These are phyloP conservation scores for Tupiocoris notatus DNA, from an alignment of 2,888 invertebrate species.

Conservation along the genomic window DNA sequence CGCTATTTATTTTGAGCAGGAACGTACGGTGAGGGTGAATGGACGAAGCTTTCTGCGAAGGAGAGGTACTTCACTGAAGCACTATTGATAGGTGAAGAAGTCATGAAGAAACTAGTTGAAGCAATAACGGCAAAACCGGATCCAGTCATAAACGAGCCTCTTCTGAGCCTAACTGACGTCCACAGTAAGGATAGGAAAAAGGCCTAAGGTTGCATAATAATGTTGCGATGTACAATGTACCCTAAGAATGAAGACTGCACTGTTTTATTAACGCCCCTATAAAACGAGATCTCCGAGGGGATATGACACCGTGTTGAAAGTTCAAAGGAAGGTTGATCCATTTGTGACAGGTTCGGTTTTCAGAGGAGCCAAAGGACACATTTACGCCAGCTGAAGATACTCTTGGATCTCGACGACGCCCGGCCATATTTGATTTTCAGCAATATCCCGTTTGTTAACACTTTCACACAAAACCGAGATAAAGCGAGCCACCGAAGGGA, in stretches of 20 bases:
- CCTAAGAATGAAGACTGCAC: no score
- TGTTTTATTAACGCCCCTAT: no score
- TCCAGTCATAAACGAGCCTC: constrained; percentile 15
- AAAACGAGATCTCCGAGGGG: no score
- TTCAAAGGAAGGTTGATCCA: background rate
- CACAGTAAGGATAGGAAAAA: constrained; percentile 18
- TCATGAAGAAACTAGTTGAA: constrained; percentile 32
- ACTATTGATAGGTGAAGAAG: constrained; percentile 12
- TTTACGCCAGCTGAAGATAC: background rate
- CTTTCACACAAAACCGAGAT: constrained; percentile 25
- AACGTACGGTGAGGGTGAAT: constrained; percentile 24
- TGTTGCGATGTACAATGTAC: no score
- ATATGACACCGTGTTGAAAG: background rate
- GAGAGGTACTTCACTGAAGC: constrained; percentile 30
- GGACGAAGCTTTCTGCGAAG: constrained; percentile 19
- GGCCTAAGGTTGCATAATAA: no score
- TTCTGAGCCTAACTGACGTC: constrained; percentile 21
- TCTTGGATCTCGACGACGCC: background rate
- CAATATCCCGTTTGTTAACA: constrained; percentile 40
- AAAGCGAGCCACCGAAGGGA: constrained; percentile 18
- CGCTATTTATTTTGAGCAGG: background rate
- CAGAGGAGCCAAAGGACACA: background rate
- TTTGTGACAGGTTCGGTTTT: background rate
- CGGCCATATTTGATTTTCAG: constrained; percentile 39
- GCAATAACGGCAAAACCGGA: constrained; percentile 29